Evolutionary conservation across 2,113 vertebrate genomes (phyloP), one percentile per base, ranked within the genome.

Genomic region (Mormyrus lacerda): DNA sequence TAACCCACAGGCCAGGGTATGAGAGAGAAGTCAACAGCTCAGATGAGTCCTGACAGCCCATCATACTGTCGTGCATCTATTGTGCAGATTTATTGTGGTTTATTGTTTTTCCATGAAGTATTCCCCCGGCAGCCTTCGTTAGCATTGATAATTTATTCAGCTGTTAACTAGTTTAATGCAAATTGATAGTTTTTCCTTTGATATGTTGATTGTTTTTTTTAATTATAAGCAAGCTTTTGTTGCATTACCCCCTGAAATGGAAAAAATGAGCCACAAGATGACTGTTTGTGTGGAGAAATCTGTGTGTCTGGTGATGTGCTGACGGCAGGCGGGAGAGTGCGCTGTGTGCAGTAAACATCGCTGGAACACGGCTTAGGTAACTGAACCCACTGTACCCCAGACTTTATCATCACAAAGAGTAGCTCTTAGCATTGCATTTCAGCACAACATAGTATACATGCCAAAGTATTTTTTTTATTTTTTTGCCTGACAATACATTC

Each of bases 141-240:
- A 79, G 4, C 2, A 19, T 69, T 79, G 73, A 17, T 79, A 79
- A 79, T 79, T 42, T 79, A 79, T 79, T 79, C 73, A 79, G 31
- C 19, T 35, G 73, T 79, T 79, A 79, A 79, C 73, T 79, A 79
- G 73, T 79, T 79, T 79, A 79, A 79, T 79, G 73, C 73, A 79
- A 79, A 79, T 69, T 79, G 73, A 79, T 79, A 1, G n/a, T 79
- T 79, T 79, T 39, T 79, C 35, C 73, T 79, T 79, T 79, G 73
- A 42, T 79, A 79, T 79, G 73, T 42, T 79, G 73, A 79, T 79
- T 79, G 73, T 39, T 79, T 79, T 31, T 55, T 76, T 42, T 79
- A 31, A 79, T 79, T 79, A 42, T 79, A 42, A 19, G 17, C 73
- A 0, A 2, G 35, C 73, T 79, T 79, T 79, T 79, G 73, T 79